Base-by-base conservation (phyloP, 2,797 vertebrate genomes). In the Oreochromis grahami region DNA sequence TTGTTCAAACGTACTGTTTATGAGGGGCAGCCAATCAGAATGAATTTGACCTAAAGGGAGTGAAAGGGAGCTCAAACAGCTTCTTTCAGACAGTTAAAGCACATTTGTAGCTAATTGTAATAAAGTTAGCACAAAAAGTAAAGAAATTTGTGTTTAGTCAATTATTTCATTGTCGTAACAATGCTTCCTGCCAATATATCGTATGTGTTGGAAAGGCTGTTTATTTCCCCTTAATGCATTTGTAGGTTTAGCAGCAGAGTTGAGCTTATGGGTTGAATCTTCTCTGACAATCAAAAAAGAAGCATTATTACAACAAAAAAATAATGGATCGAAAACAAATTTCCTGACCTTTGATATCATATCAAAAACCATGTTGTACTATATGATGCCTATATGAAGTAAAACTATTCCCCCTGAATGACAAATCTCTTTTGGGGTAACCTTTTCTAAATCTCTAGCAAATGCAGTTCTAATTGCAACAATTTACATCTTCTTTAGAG, bases 281-380 rank as follows among this genome's bases (percentile, higher is more conserved):
- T 56, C 0, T 58, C 26, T 58, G 55, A 5, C 14, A 58, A 58
- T 32, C 56, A 34, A 58, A 15, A 15, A 9, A 0, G 14, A 29
- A 29, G 26, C 26, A 56, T 56, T 56, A 56, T 56, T 29, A 56
- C 26, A 29, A 56, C 55, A 56, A 56, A 56, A 3, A 56, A 56
- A 56, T 15, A 56, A 0, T 56, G 7, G 7, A 56, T 5, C 4
- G 4, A 56, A 56, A 8, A 56, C 26, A 56, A 29, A 17, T 56
- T 56, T 56, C 55, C 26, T 56, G 24, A 56, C 53, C 53, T 56
- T 56, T 8, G 7, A 56, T 29, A 56, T 29, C 24, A 56, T 29
- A 56, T 56, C 24, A 56, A 15, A 41, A 41, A 2, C 29, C 56
- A 60, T n/a, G 56, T 11, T 60, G 24, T 3, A 15, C 15, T 60